Evolutionary conservation across 2,888 invertebrate genomes (phyloP).

Genomic region (Balanococcus diminutus): DNA sequence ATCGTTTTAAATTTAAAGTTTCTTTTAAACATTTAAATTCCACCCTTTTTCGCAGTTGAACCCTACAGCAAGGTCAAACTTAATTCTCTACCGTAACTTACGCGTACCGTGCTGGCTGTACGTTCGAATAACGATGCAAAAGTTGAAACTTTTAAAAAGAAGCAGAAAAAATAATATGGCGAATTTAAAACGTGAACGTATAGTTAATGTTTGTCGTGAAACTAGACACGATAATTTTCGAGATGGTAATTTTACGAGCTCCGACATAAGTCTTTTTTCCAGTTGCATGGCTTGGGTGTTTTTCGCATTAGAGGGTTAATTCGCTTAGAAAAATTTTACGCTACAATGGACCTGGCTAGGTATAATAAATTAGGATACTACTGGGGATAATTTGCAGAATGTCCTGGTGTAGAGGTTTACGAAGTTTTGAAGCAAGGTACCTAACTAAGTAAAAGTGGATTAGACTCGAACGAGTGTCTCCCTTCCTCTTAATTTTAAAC

Average conservation of each 20-base stretch:
- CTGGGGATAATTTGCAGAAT: neutral
- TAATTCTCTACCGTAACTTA: neutral
- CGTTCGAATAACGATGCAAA: neutral
- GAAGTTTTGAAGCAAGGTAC: too few relatives aligned
- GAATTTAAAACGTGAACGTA: neutral
- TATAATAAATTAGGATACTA: neutral
- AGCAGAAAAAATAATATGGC: neutral
- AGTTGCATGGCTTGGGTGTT: neutral
- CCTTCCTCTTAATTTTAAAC: too few relatives aligned
- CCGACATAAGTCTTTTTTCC: conserved; percentile 21
- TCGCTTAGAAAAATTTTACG: neutral
- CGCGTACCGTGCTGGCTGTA: too few relatives aligned
- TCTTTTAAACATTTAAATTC: neutral
- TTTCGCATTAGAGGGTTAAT: neutral
- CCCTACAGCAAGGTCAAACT: neutral
- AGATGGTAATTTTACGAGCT: neutral
- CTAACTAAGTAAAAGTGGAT: too few relatives aligned
- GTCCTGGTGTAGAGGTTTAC: too few relatives aligned
- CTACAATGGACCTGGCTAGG: neutral
- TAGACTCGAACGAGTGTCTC: too few relatives aligned
- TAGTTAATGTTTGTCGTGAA: neutral
- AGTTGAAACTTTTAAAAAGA: neutral
- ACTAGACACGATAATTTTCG: neutral
- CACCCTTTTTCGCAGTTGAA: neutral
- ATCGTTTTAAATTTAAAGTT: conserved; percentile 13